Percentiles rank a stretch among this genome's conserved stretches.
phyloP scores from a whole-genome alignment of 2,797 vertebrate species.

The Forpus xanthops region DNA sequence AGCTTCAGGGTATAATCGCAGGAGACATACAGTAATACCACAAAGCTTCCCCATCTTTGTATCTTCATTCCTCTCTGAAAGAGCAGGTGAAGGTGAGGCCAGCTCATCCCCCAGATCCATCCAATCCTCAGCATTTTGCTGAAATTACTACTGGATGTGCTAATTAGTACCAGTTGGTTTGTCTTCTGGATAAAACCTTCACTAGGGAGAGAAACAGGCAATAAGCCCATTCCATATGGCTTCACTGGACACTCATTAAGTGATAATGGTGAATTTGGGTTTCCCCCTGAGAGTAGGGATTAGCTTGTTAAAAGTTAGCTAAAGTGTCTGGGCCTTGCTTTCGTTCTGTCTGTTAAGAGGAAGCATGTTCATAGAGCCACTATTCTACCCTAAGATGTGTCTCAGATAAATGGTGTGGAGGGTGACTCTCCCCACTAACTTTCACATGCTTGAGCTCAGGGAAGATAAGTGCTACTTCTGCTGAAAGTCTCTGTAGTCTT shows the following conservation, averaged over 20 bases:
- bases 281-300: neutral
- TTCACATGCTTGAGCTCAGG: neutral
- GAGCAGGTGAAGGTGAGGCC: constrained; percentile 49
- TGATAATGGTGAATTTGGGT: neutral
- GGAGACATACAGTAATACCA: neutral
- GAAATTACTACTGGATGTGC: neutral
- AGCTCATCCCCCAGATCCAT: neutral
- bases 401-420: constrained; percentile 21
- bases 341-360: neutral
- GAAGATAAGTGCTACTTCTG: constrained; percentile 12
- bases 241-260: neutral
- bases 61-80: neutral
- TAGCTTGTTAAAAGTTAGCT: neutral
- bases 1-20: neutral
- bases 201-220: neutral
- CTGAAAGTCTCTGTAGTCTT: constrained; percentile 31
- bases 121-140: neutral
- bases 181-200: neutral
- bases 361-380: neutral
- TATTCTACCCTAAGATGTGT: neutral
- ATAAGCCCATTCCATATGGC: neutral
- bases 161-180: neutral
- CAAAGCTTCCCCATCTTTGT: neutral
- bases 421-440: constrained; percentile 7
- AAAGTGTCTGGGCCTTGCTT: neutral